Evolutionary conservation across 2,797 vertebrate species (phyloP).

Genomic region (Trematocara caparti): DNA sequence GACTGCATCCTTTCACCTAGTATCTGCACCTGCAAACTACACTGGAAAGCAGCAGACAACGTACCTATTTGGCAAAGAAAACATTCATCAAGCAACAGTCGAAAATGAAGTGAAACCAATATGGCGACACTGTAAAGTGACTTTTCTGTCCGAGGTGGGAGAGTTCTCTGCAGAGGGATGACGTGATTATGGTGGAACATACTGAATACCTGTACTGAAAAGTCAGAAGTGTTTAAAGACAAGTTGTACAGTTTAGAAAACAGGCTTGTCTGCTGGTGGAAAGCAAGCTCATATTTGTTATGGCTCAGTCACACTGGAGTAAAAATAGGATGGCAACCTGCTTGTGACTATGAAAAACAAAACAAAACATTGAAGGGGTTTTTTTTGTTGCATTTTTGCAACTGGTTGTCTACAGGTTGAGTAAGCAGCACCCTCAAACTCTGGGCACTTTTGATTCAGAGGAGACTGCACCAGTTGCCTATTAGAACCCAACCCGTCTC

Average conservation of each 20-base stretch:
- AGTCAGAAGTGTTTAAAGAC: background rate
- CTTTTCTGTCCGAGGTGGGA: slow-evolving; percentile 23
- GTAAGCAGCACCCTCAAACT: background rate
- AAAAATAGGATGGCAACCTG: background rate
- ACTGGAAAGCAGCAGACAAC: slow-evolving; percentile 47
- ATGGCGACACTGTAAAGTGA: slow-evolving; percentile 39
- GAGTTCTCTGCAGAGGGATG: background rate
- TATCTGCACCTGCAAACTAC: slow-evolving; percentile 6
- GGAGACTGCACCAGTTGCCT: background rate
- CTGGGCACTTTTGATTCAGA: background rate
- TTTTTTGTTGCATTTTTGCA: background rate
- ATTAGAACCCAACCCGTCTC: background rate
- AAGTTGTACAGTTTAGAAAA: background rate
- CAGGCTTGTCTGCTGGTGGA: background rate
- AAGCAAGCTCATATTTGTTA: background rate
- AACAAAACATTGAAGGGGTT: background rate
- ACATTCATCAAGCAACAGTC: slow-evolving; percentile 63
- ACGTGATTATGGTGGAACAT: background rate
- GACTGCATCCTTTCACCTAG: slow-evolving; percentile 34
- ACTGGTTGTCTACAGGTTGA: background rate
- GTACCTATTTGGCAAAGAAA: slow-evolving; percentile 76
- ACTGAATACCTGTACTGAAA: background rate
- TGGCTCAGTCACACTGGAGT: background rate
- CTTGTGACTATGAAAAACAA: background rate
- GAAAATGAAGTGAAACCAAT: slow-evolving; percentile 40